These are phyloP conservation scores for Odocoileus hemionus DNA, from an alignment of 2,113 vertebrate species.

Conservation along the genomic window DNA sequence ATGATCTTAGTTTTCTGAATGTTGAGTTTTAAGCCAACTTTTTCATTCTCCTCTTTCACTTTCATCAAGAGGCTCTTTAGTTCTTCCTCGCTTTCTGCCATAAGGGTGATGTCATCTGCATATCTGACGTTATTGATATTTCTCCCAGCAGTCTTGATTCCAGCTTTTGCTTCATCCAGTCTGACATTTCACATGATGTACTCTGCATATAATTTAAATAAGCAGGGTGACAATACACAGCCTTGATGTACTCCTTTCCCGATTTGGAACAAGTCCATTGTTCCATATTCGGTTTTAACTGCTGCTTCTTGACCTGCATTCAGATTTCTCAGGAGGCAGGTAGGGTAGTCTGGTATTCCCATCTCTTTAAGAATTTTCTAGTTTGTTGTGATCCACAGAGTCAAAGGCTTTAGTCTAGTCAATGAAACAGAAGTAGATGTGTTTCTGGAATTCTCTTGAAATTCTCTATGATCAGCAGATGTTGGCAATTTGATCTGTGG, in stretches of 20 bases:
- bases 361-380: not conserved
- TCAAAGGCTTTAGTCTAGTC: not conserved
- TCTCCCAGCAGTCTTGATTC: not conserved
- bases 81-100: not conserved
- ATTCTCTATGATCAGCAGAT: not conserved
- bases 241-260: not conserved
- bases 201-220: not conserved
- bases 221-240: not conserved
- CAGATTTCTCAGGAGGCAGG: not conserved
- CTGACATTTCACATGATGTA: not conserved
- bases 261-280: not conserved
- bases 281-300: not conserved
- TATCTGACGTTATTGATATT: not conserved
- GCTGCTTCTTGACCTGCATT: not conserved
- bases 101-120: not conserved
- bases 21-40: not conserved
- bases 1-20: not conserved
- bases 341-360: not conserved
- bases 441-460: not conserved
- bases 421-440: not conserved
- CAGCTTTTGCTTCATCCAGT: not conserved
- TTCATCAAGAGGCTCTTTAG: not conserved
- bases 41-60: not conserved
- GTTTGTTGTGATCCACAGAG: not conserved
- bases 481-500: not conserved